phyloP scores from a whole-genome alignment of 2,797 vertebrate genomes.

The Chloroceryle inda region DNA sequence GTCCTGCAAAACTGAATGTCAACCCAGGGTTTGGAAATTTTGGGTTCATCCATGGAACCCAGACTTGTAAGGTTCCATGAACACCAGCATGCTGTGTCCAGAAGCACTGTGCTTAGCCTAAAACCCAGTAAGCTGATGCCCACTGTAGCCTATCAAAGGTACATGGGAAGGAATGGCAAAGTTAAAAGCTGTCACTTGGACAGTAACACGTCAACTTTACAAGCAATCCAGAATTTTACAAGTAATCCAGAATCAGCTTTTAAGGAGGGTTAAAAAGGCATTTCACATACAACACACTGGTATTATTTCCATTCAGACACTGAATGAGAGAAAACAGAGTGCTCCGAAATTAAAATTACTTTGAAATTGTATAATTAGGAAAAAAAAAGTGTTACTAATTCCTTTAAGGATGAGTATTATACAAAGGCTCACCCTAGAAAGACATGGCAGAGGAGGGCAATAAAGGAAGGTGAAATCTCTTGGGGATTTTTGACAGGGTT shows the following conservation, averaged over 20 bases:
- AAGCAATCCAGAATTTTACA: neutral
- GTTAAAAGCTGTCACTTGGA: neutral
- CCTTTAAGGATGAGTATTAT: neutral
- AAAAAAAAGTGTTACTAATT: neutral
- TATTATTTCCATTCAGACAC: neutral
- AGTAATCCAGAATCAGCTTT: neutral
- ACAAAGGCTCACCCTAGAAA: neutral
- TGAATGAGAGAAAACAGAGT: neutral
- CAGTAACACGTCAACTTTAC: neutral
- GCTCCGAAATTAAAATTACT: neutral
- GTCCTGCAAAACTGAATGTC: neutral
- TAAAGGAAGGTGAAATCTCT: neutral
- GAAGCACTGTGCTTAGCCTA: neutral
- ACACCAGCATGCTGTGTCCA: rapidly evolving
- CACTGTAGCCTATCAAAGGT: neutral
- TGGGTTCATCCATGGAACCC: neutral
- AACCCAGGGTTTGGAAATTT: neutral
- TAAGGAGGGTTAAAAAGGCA: neutral
- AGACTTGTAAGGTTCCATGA: neutral
- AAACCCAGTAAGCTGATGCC: neutral
- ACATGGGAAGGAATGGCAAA: neutral
- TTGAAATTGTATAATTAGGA: neutral
- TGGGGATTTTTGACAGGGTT: neutral
- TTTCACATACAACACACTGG: neutral
- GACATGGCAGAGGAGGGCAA: neutral